These are phyloP conservation scores for Pelobates fuscus DNA, from an alignment of 2,113 vertebrate genomes.

Conservation along the genomic window DNA sequence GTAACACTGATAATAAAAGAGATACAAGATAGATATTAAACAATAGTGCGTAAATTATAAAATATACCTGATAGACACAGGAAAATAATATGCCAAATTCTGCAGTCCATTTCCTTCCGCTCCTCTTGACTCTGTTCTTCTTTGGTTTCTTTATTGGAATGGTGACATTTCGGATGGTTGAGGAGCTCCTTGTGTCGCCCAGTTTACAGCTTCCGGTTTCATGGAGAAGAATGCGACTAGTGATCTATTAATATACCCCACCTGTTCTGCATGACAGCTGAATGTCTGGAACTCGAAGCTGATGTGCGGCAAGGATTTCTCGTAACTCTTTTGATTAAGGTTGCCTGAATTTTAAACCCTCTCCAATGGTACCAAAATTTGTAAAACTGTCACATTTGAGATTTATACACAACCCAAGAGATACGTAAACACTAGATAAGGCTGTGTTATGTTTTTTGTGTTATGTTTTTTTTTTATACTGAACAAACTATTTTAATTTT, in stretches of 20 bases:
- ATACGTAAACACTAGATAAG: no score
- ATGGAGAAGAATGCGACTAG: constrained; percentile 20
- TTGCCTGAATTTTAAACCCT: not conserved
- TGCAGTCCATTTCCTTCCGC: constrained; percentile 44
- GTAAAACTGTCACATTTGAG: no score
- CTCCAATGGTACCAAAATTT: not conserved
- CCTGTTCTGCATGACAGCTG: constrained; percentile 46
- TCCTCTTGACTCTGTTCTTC: constrained; percentile 15
- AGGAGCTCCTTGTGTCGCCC: not conserved
- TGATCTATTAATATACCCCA: constrained; percentile 36
- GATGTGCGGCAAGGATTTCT: constrained; percentile 7
- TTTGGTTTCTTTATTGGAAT: constrained; percentile 30
- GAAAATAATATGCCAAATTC: constrained; percentile 23
- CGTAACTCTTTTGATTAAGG: not conserved
- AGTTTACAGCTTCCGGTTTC: constrained; percentile 29
- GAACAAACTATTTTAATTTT: no score
- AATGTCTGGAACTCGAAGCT: constrained; percentile 9
- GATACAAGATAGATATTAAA: no score
- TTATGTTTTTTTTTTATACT: no score
- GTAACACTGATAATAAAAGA: no score
- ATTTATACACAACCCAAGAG: no score
- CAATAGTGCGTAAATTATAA: no score
- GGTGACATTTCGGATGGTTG: constrained; percentile 37
- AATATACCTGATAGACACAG: constrained; percentile 30
- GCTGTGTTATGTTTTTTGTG: no score